Base-by-base conservation (phyloP, 2,113 vertebrate species). In the Scortum barcoo region DNA sequence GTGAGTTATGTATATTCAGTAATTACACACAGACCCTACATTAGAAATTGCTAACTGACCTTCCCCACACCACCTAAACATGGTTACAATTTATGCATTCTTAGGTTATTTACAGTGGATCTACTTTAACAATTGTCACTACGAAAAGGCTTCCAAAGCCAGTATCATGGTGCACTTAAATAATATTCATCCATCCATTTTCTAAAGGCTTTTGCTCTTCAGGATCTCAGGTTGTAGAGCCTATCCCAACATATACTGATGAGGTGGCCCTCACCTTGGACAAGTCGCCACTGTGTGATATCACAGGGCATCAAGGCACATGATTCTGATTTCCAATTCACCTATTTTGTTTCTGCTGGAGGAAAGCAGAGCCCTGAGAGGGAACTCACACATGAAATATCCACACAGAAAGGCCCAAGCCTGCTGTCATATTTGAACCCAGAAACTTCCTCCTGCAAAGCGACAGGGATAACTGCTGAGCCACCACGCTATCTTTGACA, bases 381-480 rank as follows among this genome's bases (percentile, higher is more conserved):
- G 46, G 48, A 46, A 44, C 22, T 13, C n/a, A 76, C 60, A 65
- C 17, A 56, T 38, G 40, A 69, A 19, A 38, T 38, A 56, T 28
- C 14, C 19, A 50, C 17, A 50, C 8, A 38, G 62, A 72, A 20
- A 56, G 26, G 6, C 16, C 14, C 5, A 20, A 44, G 44, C 28
- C 48, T 61, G 36, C 26, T 4, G 10, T 6, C 17, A 65, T 30
- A 38, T 33, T 50, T 56, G 26, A 69, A 50, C 38, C 62, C 54
- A 63, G 33, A 24, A 22, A 20, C 71, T 56, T 56, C 50, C 57
- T 16, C 73, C 67, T 71, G 24, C 60, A 76, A 48, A 11, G 50
- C 14, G 26, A 33, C 19, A 14, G 9, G 40, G 61, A 56, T 68
- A 75, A 85, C 22, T 73, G 73, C 78, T 84, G 65, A 80, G 58